Evolutionary conservation across 2,888 invertebrate genomes (phyloP).

Genomic region (Strigamia maritima): DNA sequence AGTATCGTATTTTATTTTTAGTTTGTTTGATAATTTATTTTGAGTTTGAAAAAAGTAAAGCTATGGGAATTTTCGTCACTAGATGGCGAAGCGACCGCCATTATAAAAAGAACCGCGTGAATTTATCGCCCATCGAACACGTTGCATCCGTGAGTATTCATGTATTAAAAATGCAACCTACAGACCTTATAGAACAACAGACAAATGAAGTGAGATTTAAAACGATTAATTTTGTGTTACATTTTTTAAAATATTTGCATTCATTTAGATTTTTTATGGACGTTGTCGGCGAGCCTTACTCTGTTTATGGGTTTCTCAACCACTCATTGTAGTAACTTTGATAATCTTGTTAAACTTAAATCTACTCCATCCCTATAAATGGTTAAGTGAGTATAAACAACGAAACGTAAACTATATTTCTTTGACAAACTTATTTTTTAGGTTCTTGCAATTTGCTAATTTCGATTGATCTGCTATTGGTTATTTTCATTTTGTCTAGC

Average conservation of each 20-base stretch:
- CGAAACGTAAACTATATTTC: background rate
- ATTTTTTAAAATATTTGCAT: background rate
- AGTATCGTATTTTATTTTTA: background rate
- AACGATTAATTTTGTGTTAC: background rate
- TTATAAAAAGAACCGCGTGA: background rate
- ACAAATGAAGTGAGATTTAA: background rate
- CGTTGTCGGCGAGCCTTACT: background rate
- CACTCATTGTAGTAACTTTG: background rate
- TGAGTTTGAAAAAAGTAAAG: too few species aligned
- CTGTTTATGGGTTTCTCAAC: background rate
- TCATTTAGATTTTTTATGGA: background rate
- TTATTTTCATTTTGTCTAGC: background rate
- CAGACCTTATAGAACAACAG: background rate
- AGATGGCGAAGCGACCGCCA: background rate
- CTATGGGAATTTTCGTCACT: background rate
- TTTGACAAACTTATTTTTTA: background rate
- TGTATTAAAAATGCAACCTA: background rate
- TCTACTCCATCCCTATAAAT: background rate
- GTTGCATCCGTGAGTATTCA: background rate
- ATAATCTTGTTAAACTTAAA: background rate
- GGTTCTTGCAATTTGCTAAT: background rate
- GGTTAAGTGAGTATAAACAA: background rate
- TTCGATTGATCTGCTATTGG: background rate
- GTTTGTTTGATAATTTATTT: background rate
- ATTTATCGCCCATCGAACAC: background rate